A percentile compares a stretch with the other conserved stretches of the same genome.
phyloP scores from a whole-genome alignment of 2,113 vertebrate species.

The Junco hyemalis region DNA sequence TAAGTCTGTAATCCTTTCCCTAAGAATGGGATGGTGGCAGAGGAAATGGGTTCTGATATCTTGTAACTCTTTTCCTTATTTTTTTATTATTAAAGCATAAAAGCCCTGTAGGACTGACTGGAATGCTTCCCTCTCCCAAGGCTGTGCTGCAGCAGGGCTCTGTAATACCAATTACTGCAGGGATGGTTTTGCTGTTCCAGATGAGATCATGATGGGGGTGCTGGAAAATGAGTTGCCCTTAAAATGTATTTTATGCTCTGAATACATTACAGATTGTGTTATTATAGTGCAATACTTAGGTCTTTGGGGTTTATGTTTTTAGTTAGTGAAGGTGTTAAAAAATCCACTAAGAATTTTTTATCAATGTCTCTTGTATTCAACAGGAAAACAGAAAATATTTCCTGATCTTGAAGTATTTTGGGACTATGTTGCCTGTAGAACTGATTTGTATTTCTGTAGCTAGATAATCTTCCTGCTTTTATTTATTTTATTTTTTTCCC shows the following conservation, averaged over 20 bases:
- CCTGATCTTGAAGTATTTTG: background rate
- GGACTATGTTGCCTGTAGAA: background rate
- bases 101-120: background rate
- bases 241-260: background rate
- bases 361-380: background rate
- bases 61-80: background rate
- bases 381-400: background rate
- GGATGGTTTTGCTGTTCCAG: background rate
- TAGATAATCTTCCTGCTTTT: background rate
- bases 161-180: background rate
- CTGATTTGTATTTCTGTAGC: background rate
- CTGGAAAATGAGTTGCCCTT: background rate
- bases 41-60: background rate
- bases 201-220: constrained; percentile 7
- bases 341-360: background rate
- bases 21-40: background rate
- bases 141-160: background rate
- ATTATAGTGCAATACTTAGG: background rate
- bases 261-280: background rate
- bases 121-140: background rate
- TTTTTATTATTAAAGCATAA: background rate
- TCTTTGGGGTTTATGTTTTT: background rate
- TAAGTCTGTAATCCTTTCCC: background rate
- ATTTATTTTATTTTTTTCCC: background rate
- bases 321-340: background rate